These are phyloP conservation scores for Chrysomela aeneicollis DNA, from an alignment of 2,888 invertebrate species.

Conservation along the genomic window DNA sequence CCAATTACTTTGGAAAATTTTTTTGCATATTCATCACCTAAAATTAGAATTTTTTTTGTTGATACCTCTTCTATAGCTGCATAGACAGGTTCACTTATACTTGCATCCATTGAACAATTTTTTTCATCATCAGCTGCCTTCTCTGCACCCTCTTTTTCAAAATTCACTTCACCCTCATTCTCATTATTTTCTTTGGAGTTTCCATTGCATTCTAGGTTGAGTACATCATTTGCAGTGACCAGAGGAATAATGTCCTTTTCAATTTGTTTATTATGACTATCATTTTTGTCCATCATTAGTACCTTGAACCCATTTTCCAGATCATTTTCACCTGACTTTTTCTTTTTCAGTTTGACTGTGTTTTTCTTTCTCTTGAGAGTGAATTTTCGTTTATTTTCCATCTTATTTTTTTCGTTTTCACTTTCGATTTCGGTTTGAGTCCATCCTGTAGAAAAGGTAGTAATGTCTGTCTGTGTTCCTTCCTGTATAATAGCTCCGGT, in stretches of 20 bases:
- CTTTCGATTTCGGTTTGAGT: slow-evolving; percentile 3
- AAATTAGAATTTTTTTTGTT: slow-evolving; percentile 4
- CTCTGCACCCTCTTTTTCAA: slow-evolving; percentile 7
- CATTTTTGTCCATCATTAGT: slow-evolving; percentile 3
- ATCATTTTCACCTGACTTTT: slow-evolving; percentile 11
- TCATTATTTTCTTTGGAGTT: slow-evolving; percentile 9
- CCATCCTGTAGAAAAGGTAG: slow-evolving; percentile 8
- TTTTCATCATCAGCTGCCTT: slow-evolving; percentile 14
- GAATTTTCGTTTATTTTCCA: slow-evolving; percentile 7
- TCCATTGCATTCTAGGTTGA: slow-evolving; percentile 13
- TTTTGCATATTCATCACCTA: slow-evolving; percentile 11
- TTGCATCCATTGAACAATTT: slow-evolving; percentile 17
- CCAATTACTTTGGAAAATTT: slow-evolving; percentile 11
- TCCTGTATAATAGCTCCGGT: slow-evolving; percentile 13
- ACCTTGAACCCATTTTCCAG: slow-evolving; percentile 2
- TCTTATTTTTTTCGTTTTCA: neutral
- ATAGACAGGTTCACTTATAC: slow-evolving; percentile 14
- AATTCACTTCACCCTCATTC: slow-evolving; percentile 10
- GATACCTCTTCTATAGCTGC: slow-evolving; percentile 13
- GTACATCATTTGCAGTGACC: slow-evolving; percentile 11
- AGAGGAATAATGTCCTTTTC: slow-evolving; percentile 11
- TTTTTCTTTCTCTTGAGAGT: neutral
- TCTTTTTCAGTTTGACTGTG: slow-evolving; percentile 6
- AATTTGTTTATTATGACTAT: slow-evolving; percentile 5
- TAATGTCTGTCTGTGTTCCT: slow-evolving; percentile 12